phyloP scores from a whole-genome alignment of 2,888 invertebrate species.

The Arrhopalites spinosus region DNA sequence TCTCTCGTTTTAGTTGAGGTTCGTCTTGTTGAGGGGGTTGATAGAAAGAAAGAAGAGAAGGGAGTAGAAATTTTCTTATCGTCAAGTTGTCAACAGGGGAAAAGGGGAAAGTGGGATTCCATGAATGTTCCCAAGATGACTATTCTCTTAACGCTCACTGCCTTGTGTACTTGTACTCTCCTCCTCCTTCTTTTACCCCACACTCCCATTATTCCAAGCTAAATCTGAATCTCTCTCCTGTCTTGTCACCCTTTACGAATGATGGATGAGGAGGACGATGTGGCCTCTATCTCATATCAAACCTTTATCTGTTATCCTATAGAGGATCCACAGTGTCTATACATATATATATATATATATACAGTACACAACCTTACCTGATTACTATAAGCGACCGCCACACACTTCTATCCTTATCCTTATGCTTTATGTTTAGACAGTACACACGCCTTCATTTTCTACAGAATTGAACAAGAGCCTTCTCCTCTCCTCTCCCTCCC shows the following conservation, averaged over 20 bases:
- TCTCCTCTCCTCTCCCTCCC: neutral
- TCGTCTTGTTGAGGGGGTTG: neutral
- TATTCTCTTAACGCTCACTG: constrained; percentile 10
- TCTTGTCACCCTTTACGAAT: constrained; percentile 33
- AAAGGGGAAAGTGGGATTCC: neutral
- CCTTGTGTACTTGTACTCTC: neutral
- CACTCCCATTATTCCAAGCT: constrained; percentile 32
- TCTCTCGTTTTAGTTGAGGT: neutral
- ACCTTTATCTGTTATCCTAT: constrained; percentile 4
- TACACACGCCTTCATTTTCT: neutral
- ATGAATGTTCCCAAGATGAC: constrained; percentile 10
- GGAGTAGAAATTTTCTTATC: constrained; percentile 23
- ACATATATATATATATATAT: neutral
- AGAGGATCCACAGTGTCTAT: too few relatives aligned
- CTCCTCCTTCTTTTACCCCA: neutral
- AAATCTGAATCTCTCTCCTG: constrained; percentile 36
- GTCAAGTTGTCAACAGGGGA: constrained; percentile 32
- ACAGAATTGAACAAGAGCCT: neutral
- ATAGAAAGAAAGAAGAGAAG: constrained; percentile 4
- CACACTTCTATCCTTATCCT: neutral
- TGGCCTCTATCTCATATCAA: constrained; percentile 13
- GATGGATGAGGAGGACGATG: constrained; percentile 27
- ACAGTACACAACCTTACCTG: neutral
- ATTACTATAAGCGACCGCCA: neutral
- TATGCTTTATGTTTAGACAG: neutral